A percentile compares a stretch with the other conserved stretches of the same genome.
Conservation (phyloP, 2,113 vertebrate genomes). For the Spizaetus ornatus region DNA sequence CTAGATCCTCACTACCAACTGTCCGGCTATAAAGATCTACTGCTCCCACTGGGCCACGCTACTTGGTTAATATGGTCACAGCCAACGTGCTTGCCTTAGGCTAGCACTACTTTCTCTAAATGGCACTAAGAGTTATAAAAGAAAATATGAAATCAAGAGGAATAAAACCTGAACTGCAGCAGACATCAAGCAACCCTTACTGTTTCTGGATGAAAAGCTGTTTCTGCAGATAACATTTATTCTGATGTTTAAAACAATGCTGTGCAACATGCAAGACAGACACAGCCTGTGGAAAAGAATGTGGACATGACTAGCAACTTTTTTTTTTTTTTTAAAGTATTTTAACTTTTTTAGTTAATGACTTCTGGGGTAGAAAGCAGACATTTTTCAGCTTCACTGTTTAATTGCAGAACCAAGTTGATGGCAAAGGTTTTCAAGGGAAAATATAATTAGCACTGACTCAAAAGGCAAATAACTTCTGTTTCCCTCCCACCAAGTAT, state of each 20-base stretch:
- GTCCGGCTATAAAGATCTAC: not conserved
- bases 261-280: not conserved
- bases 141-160: not conserved
- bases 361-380: not conserved
- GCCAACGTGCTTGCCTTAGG: not conserved
- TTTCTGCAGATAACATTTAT: not conserved
- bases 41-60: not conserved
- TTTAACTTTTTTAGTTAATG: not conserved
- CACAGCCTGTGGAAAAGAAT: not conserved
- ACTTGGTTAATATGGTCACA: not conserved
- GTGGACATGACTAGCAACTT: not conserved
- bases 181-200: not conserved
- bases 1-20: not conserved
- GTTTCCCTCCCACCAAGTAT: not conserved
- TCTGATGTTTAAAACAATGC: not conserved
- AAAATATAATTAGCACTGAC: constrained; percentile 10
- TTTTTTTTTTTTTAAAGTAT: too few species aligned
- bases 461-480: constrained; percentile 24
- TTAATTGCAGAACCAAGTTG: not conserved
- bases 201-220: not conserved
- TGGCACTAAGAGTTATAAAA: not conserved
- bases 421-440: not conserved
- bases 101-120: not conserved
- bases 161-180: not conserved
- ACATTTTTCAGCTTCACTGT: not conserved